phyloP scores from a whole-genome alignment of 2,888 invertebrate genomes.

The Eupelmus urozonus region DNA sequence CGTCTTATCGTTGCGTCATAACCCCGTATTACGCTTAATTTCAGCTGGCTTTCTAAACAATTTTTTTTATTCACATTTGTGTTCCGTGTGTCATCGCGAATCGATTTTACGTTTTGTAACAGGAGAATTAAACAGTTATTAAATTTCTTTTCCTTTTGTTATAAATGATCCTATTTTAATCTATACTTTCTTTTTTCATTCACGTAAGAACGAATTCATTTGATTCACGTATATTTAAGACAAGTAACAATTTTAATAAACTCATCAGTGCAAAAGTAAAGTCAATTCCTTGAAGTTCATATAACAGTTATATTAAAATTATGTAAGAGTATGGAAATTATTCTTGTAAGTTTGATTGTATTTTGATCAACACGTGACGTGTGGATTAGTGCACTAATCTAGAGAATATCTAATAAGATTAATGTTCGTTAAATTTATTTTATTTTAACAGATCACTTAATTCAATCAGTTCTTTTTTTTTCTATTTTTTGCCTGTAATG shows the following conservation, averaged over 20 bases:
- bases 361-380: too few species aligned
- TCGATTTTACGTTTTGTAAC: conserved; percentile 24
- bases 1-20: conserved; percentile 38
- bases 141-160: conserved; percentile 30
- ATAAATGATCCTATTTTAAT: not conserved
- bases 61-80: not conserved
- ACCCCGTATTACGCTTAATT: conserved; percentile 31
- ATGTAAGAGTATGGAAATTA: too few species aligned
- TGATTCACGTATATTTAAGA: not conserved
- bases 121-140: conserved; percentile 10
- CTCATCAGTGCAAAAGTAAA: too few species aligned
- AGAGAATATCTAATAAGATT: too few species aligned
- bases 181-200: not conserved
- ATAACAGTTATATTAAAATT: too few species aligned
- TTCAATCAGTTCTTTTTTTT: too few species aligned
- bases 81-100: conserved; percentile 28
- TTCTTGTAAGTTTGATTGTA: too few species aligned
- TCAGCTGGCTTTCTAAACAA: conserved; percentile 29
- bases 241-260: not conserved
- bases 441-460: too few species aligned
- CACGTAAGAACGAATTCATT: not conserved
- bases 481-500: too few species aligned
- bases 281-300: too few species aligned
- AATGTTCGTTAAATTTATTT: too few species aligned
- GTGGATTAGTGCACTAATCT: too few species aligned